These are phyloP conservation scores for Conus betulinus DNA, from an alignment of 1,140 invertebrate genomes.

Conservation along the genomic window DNA sequence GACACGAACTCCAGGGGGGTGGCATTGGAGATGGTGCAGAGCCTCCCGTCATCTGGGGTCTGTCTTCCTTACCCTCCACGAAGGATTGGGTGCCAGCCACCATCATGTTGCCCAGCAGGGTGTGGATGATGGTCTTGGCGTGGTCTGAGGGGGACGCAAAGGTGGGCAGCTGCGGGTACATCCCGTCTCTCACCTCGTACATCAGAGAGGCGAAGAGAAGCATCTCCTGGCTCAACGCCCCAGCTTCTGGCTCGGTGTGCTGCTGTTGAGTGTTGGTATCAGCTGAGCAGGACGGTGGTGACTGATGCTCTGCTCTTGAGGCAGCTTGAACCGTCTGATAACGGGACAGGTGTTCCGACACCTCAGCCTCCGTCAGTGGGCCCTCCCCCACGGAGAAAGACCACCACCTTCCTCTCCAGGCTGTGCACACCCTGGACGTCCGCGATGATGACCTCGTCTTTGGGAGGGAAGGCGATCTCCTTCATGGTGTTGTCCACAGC, in stretches of 20 bases:
- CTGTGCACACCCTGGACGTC: constrained; percentile 18
- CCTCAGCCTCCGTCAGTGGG: background rate
- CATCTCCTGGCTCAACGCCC: background rate
- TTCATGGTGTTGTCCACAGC: background rate
- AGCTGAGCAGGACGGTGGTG: background rate
- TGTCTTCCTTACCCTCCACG: background rate
- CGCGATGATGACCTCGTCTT: constrained; percentile 1
- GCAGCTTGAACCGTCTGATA: background rate
- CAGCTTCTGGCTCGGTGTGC: background rate
- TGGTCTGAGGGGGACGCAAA: background rate
- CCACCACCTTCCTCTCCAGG: constrained; percentile 26
- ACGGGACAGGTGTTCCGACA: background rate
- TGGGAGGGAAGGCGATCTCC: constrained; percentile 11
- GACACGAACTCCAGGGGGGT: too few species aligned
- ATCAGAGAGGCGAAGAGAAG: background rate
- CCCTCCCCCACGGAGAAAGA: background rate
- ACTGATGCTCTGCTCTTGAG: background rate
- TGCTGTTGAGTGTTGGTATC: background rate
- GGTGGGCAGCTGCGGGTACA: background rate
- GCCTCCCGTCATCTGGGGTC: background rate
- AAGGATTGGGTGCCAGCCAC: background rate
- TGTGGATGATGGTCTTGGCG: background rate
- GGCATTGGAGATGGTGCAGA: background rate
- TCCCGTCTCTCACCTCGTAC: background rate
- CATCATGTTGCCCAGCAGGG: background rate